Evolutionary conservation across 1,140 invertebrate genomes (phyloP).

Genomic region (Papilio aristodemus): DNA sequence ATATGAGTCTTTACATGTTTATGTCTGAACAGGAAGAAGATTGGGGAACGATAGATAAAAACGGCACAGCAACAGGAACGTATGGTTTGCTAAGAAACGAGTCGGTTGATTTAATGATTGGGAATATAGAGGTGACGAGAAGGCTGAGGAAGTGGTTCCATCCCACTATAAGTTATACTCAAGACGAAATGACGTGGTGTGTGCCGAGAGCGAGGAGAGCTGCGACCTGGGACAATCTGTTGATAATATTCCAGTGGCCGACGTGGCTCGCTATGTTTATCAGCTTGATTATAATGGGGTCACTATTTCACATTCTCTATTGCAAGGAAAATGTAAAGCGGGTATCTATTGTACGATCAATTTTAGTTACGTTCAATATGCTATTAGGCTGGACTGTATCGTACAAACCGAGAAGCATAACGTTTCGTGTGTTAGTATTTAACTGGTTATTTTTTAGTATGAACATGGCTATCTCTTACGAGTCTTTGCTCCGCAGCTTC

Average conservation of each 20-base stretch:
- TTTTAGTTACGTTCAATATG: slow-evolving; percentile 77
- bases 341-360: slow-evolving; percentile 69
- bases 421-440: slow-evolving; percentile 74
- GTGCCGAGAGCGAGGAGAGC: slow-evolving; percentile 66
- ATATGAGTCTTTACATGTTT: slow-evolving; percentile 69
- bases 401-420: slow-evolving; percentile 67
- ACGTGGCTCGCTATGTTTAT: slow-evolving; percentile 71
- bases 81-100: slow-evolving; percentile 64
- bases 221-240: slow-evolving; percentile 72
- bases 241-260: slow-evolving; percentile 76
- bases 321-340: slow-evolving; percentile 60
- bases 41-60: slow-evolving; percentile 63
- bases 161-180: slow-evolving; percentile 73
- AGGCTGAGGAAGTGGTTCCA: slow-evolving; percentile 72
- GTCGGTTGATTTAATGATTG: slow-evolving; percentile 68
- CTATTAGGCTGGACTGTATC: slow-evolving; percentile 72
- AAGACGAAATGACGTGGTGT: slow-evolving; percentile 79
- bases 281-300: slow-evolving; percentile 63
- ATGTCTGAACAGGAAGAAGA: slow-evolving; percentile 69
- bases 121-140: slow-evolving; percentile 75
- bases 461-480: slow-evolving; percentile 77
- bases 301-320: slow-evolving; percentile 70
- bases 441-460: slow-evolving; percentile 76
- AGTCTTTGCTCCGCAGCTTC: slow-evolving; percentile 77
- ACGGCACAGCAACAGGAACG: slow-evolving; percentile 66